Base-by-base conservation (phyloP, 2,888 invertebrate species). In the Ceramica pisi region DNA sequence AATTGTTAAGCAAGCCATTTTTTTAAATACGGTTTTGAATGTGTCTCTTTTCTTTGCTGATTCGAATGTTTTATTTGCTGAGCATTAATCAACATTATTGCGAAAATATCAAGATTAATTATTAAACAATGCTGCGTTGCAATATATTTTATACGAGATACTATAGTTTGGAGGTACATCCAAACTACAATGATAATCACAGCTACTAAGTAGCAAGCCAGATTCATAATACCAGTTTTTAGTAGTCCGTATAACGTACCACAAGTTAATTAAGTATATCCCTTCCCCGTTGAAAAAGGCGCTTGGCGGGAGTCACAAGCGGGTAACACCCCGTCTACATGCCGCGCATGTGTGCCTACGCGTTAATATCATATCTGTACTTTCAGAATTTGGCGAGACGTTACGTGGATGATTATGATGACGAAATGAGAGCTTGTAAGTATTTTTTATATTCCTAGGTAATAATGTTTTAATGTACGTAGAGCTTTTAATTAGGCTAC, bases 41-140 rank as follows among this genome's bases (percentile, higher is more conserved):
- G 46, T 31, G 41, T 10, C 19, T 19, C 60, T 5, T 21, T 31
- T 31, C 31, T 31, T 53, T 19, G 26, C 44, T 19, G 12, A 61
- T 31, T 48, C 31, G 31, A 62, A 48, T 48, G n/a, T 62, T 6
- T 62, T 62, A 16, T 16, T 44, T 21, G 59, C 41, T 46, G 14
- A n/a, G 46, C n/a, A 7, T 19, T 46, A 19, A 46, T 46, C 46
- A 7, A 10, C 19, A 19, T 46, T 46, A 8, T 46, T 46, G 41
- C 41, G 41, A 41, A 41, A 12, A 38, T 48, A 48, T 48, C n/a
- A n/a, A 51, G 50, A 23, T 23, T 14, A 0, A 23, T 63, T 14
- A 12, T 19, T 26, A 61, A 21, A 6, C 31, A 23, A 35, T 50
- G 21, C 62, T 3, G 48, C 61, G 31, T 14, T 61, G 61, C 31